Evolutionary conservation across 2,797 vertebrate genomes (phyloP).

Genomic region (Taenioides sp.): DNA sequence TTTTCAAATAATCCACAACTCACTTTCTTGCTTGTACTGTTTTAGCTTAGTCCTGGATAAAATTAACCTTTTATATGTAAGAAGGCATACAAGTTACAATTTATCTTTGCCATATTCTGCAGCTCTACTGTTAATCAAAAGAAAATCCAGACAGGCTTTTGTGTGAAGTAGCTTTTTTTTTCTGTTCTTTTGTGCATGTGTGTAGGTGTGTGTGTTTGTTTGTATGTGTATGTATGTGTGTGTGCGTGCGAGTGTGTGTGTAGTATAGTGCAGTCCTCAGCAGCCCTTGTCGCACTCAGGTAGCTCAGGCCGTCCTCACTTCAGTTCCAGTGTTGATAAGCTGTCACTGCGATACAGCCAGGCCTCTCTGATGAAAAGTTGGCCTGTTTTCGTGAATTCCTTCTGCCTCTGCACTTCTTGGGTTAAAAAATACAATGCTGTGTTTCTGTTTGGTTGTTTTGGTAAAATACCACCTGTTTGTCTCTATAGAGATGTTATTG

Average conservation of each 20-base stretch:
- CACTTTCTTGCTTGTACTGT: too few relatives aligned
- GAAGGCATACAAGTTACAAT: background rate
- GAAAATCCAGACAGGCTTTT: background rate
- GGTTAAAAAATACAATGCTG: slow-evolving; percentile 45
- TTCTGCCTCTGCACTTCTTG: slow-evolving; percentile 37
- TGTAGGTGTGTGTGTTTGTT: background rate
- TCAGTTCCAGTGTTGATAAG: slow-evolving; percentile 68
- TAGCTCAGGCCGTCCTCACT: slow-evolving; percentile 61
- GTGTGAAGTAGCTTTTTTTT: background rate
- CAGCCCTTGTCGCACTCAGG: slow-evolving; percentile 58
- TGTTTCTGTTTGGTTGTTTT: slow-evolving; percentile 37
- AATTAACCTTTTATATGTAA: background rate
- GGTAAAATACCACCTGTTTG: too few relatives aligned
- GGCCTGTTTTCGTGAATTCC: slow-evolving; percentile 24
- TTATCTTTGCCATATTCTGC: background rate
- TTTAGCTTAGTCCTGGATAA: too few relatives aligned
- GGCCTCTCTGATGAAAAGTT: slow-evolving; percentile 56
- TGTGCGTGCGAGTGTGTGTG: background rate
- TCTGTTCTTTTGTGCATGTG: background rate
- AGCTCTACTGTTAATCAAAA: background rate
- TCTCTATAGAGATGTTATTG: too few relatives aligned
- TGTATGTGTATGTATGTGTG: background rate
- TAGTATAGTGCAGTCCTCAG: slow-evolving; percentile 22
- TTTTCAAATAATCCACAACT: too few relatives aligned
- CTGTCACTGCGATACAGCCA: slow-evolving; percentile 67